A percentile compares a stretch with the other conserved stretches of the same genome.
phyloP scores from a whole-genome alignment of 2,888 invertebrate species.

The Hermodice carunculata region DNA sequence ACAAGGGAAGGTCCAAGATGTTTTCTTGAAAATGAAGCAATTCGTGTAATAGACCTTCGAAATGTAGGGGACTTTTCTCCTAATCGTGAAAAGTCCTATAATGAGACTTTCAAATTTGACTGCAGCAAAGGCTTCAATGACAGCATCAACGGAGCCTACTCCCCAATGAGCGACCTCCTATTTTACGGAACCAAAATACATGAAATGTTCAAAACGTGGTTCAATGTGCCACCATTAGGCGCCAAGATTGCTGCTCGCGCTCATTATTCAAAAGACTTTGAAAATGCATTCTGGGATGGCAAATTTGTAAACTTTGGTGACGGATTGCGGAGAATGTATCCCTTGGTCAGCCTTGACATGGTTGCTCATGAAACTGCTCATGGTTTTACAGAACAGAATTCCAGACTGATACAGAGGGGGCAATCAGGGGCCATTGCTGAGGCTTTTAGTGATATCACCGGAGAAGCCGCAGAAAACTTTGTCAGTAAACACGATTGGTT shows the following conservation, averaged over 20 bases:
- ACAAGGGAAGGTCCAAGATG: not conserved
- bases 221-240: not conserved
- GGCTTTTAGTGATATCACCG: conserved; percentile 50
- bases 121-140: conserved; percentile 39
- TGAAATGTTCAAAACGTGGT: conserved; percentile 9
- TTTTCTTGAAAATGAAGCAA: not conserved
- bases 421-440: conserved; percentile 51
- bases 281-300: conserved; percentile 36
- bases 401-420: conserved; percentile 41
- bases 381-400: conserved; percentile 45
- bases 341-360: conserved; percentile 43
- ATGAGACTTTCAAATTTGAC: conserved; percentile 18
- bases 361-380: conserved; percentile 50
- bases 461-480: conserved; percentile 30
- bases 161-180: conserved; percentile 9
- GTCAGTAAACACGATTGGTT: conserved; percentile 31
- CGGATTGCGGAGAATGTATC: conserved; percentile 37
- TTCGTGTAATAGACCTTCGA: not conserved
- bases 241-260: not conserved
- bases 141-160: conserved; percentile 44
- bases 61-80: not conserved
- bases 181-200: not conserved
- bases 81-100: not conserved
- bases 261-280: conserved; percentile 5
- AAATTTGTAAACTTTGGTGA: conserved; percentile 46